phyloP scores from a whole-genome alignment of 2,888 invertebrate genomes.

The Zhuqinia jingwanae region DNA sequence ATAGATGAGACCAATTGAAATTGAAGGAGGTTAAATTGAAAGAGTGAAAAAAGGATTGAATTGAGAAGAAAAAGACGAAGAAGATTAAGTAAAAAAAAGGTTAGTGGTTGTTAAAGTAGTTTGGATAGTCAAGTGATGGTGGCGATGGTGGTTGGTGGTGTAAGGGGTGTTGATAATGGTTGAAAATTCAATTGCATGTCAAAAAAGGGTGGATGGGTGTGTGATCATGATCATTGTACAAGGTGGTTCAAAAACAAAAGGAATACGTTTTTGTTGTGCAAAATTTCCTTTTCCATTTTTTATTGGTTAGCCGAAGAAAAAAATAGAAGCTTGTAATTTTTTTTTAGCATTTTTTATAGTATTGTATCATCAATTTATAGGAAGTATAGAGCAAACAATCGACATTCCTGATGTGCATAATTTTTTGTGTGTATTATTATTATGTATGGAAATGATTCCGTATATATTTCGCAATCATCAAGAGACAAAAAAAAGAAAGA shows the following conservation, averaged over 20 bases:
- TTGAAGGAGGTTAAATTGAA: conserved; percentile 71
- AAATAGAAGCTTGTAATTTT: too few relatives aligned
- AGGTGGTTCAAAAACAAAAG: too few relatives aligned
- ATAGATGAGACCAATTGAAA: conserved; percentile 70
- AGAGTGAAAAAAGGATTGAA: conserved; percentile 68
- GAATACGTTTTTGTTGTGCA: too few relatives aligned
- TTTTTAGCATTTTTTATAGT: too few relatives aligned
- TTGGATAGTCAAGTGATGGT: background rate
- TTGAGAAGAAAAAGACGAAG: conserved; percentile 27
- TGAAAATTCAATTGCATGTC: conserved; percentile 56
- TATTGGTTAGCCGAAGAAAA: too few relatives aligned
- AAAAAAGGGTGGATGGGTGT: too few relatives aligned
- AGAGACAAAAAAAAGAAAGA: too few relatives aligned
- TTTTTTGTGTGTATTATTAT: conserved; percentile 8
- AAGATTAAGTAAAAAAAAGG: too few relatives aligned
- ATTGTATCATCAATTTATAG: too few relatives aligned
- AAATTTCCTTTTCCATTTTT: too few relatives aligned
- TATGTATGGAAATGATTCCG: conserved; percentile 43
- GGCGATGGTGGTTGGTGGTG: background rate
- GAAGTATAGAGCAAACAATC: background rate
- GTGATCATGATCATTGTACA: background rate
- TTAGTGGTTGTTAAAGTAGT: conserved; percentile 37
- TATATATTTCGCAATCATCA: too few relatives aligned
- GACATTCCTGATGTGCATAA: conserved; percentile 35
- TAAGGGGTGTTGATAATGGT: conserved; percentile 14